A percentile compares a stretch with the other conserved stretches of the same genome.
Conservation (phyloP, 2,113 vertebrate species). For the Trichomycterus rosablanca region DNA sequence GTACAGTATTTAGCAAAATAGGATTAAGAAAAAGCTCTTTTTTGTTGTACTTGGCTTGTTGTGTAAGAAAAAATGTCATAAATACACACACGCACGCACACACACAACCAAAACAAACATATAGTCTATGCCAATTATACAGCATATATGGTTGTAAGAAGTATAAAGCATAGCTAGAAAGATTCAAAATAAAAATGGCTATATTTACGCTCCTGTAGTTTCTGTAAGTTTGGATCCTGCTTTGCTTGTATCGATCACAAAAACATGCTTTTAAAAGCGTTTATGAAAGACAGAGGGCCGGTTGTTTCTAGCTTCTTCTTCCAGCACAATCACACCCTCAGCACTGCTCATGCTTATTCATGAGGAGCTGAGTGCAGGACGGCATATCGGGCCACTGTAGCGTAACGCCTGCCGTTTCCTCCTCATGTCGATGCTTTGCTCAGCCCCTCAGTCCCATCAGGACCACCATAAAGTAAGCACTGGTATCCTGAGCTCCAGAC, state of each 20-base stretch:
- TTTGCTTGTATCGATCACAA: conserved; percentile 21
- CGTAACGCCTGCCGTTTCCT: background rate
- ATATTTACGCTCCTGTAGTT: conserved; percentile 17
- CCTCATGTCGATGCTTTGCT: conserved; percentile 10
- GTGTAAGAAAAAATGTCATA: background rate
- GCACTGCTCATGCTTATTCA: background rate
- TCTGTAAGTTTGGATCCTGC: conserved; percentile 1
- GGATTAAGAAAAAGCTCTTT: background rate
- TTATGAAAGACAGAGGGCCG: background rate
- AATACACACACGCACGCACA: background rate
- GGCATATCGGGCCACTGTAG: background rate
- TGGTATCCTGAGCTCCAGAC: background rate
- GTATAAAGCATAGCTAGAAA: conserved; percentile 11
- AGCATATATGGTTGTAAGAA: background rate
- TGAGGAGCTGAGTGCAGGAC: background rate
- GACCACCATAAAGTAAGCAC: background rate
- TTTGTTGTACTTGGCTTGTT: conserved; percentile 4
- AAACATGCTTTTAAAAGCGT: conserved; percentile 21
- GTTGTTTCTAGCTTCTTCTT: conserved; percentile 1
- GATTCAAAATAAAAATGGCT: conserved; percentile 15
- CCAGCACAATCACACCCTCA: background rate
- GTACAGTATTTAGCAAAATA: too few relatives aligned
- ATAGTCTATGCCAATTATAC: background rate
- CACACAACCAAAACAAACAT: too few relatives aligned
- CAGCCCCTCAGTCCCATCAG: conserved; percentile 14